A percentile compares a stretch with the other conserved stretches of the same genome.
These are phyloP conservation scores for Baccha elongata DNA, from an alignment of 2,888 invertebrate genomes.

Conservation along the genomic window DNA sequence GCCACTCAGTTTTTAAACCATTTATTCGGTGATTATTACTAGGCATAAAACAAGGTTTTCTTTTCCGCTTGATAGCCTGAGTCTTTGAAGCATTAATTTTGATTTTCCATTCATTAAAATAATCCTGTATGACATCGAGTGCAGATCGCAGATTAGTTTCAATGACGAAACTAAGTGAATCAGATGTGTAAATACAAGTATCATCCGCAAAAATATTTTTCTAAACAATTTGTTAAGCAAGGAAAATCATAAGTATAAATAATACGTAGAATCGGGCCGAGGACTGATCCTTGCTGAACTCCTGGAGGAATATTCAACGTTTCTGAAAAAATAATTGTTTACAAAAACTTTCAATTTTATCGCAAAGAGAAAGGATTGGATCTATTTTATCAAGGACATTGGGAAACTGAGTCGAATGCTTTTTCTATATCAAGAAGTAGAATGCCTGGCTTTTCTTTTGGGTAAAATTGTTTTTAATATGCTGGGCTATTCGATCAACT, in stretches of 20 bases:
- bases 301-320: not conserved
- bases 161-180: not conserved
- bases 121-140: not conserved
- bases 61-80: not conserved
- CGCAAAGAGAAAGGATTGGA: not conserved
- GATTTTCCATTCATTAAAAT: constrained; percentile 1
- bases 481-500: too few species aligned
- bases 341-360: not conserved
- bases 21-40: not conserved
- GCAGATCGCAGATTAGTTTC: not conserved
- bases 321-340: not conserved
- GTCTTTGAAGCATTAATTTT: constrained; percentile 12
- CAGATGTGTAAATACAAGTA: constrained; percentile 1
- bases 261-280: not conserved
- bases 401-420: not conserved
- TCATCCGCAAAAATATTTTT: too few species aligned
- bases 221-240: not conserved
- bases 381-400: not conserved
- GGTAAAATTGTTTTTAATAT: too few species aligned
- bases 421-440: too few species aligned
- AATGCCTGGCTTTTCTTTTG: too few species aligned
- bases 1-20: not conserved
- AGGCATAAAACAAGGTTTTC: not conserved
- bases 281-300: not conserved
- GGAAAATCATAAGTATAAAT: not conserved